Conservation (phyloP, 2,113 vertebrate species). For the Passerina amoena region DNA sequence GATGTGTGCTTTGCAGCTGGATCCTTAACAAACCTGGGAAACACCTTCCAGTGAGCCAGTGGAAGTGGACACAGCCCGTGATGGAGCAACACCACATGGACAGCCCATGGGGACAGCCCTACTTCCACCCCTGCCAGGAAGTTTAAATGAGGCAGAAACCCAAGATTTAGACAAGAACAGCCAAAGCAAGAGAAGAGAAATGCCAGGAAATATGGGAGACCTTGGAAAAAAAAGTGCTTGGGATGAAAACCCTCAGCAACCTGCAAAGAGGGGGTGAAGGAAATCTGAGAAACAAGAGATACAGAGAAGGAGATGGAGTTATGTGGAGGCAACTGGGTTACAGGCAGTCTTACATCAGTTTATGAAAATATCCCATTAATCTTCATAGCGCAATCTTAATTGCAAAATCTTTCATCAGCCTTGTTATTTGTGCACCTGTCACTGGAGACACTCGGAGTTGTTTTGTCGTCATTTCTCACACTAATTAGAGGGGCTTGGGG, state of each 20-base stretch:
- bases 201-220: neutral
- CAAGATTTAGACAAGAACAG: neutral
- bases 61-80: accelerated
- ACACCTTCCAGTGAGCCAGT: neutral
- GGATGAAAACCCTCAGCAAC: neutral
- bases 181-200: neutral
- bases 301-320: neutral
- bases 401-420: constrained; percentile 77
- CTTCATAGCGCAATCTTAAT: constrained; percentile 75
- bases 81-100: neutral
- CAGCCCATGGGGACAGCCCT: accelerated
- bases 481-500: constrained; percentile 72
- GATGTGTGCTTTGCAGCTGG: neutral
- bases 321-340: constrained; percentile 31
- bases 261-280: neutral
- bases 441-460: constrained; percentile 61
- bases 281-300: neutral
- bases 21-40: neutral
- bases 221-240: neutral
- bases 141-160: neutral
- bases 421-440: constrained; percentile 76
- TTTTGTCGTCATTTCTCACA: constrained; percentile 72
- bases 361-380: constrained; percentile 76
- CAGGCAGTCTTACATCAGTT: constrained; percentile 67
- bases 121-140: neutral